phyloP scores from a whole-genome alignment of 2,888 invertebrate genomes.

The Iselma pallidipennis region DNA sequence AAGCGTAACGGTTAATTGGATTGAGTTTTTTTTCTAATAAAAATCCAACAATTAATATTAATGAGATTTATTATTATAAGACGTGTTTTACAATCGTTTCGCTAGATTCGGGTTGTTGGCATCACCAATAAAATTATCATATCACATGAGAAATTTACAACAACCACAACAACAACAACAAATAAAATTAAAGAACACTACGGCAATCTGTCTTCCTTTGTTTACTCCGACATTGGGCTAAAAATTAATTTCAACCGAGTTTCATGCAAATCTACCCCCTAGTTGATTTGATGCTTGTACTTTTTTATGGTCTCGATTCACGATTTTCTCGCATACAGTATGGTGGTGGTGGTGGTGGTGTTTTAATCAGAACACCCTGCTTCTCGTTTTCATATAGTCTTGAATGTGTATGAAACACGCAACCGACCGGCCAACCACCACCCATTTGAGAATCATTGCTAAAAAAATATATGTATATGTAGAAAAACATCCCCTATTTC shows the following conservation, averaged over 20 bases:
- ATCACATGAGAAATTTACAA: not conserved
- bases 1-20: not conserved
- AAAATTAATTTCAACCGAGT: not conserved
- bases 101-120: not conserved
- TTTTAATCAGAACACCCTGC: not conserved
- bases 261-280: not conserved
- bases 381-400: not conserved
- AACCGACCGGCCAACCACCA: not conserved
- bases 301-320: not conserved
- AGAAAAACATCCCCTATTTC: not conserved
- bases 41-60: not conserved
- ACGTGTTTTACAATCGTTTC: not conserved
- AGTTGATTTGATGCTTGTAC: not conserved
- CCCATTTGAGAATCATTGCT: not conserved
- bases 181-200: not conserved
- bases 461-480: not conserved
- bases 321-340: not conserved
- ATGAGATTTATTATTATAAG: not conserved
- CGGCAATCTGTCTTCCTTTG: not conserved
- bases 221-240: not conserved
- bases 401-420: not conserved
- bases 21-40: not conserved
- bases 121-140: not conserved
- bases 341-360: not conserved
- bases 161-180: not conserved